Evolutionary conservation across 1,140 invertebrate genomes (phyloP).

Genomic region (Procambarus clarkii): DNA sequence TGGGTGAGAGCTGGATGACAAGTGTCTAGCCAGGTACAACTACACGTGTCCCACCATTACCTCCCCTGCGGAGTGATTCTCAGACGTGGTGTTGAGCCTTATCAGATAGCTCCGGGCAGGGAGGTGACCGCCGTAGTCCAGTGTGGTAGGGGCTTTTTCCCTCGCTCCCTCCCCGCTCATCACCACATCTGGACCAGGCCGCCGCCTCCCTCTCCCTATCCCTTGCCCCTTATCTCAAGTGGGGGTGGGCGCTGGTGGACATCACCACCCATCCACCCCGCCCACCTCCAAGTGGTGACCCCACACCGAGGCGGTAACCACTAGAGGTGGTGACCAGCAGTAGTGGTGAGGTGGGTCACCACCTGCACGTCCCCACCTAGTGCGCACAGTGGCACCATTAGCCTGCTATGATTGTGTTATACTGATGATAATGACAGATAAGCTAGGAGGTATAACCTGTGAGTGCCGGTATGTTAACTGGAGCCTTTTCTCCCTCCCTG

Average conservation of each 20-base stretch:
- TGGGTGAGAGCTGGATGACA: constrained; percentile 7
- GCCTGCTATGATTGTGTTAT: constrained; percentile 32
- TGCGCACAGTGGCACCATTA: constrained; percentile 47
- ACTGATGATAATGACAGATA: constrained; percentile 49
- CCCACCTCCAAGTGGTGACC: neutral
- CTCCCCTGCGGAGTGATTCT: constrained; percentile 32
- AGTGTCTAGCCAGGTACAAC: neutral
- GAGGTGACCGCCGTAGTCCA: neutral
- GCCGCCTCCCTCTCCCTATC: neutral
- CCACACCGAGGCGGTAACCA: too few species aligned
- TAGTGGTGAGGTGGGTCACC: constrained; percentile 7
- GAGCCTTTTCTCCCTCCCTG: constrained; percentile 67
- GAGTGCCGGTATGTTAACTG: constrained; percentile 68
- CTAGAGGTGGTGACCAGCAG: neutral
- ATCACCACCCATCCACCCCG: neutral
- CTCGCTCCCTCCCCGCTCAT: too few species aligned
- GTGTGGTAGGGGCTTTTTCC: too few species aligned
- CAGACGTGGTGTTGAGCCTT: constrained; percentile 14
- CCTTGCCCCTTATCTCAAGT: neutral
- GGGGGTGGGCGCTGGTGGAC: neutral
- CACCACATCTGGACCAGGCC: neutral
- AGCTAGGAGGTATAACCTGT: constrained; percentile 35
- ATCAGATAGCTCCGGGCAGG: neutral
- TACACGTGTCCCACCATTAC: constrained; percentile 17
- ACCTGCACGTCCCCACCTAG: constrained; percentile 23